These are phyloP conservation scores for Apteryx owenii DNA, from an alignment of 2,113 vertebrate species.

Conservation along the genomic window DNA sequence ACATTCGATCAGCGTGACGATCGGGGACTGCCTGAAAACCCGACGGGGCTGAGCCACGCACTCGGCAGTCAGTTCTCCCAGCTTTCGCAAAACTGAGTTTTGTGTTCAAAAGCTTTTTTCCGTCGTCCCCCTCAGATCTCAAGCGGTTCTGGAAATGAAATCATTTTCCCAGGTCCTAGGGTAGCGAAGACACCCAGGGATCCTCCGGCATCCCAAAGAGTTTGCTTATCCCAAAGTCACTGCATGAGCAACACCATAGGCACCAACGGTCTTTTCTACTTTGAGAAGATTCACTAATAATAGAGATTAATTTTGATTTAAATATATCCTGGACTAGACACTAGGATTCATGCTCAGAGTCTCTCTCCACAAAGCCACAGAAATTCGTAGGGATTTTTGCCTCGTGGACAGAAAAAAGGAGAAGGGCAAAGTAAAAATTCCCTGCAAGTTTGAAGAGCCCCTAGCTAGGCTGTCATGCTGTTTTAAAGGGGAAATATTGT, in stretches of 20 bases:
- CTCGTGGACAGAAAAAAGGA: not conserved
- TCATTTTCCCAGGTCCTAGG: not conserved
- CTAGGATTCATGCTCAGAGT: not conserved
- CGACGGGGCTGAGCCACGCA: not conserved
- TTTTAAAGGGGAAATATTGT: not conserved
- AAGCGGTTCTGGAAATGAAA: not conserved
- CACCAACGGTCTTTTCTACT: not conserved
- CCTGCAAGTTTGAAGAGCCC: not conserved
- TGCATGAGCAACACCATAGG: fast-evolving
- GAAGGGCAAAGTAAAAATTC: not conserved
- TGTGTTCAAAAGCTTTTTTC: not conserved
- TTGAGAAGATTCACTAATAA: not conserved
- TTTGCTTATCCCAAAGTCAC: not conserved
- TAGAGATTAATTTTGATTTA: not conserved
- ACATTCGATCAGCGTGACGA: not conserved
- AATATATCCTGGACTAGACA: not conserved
- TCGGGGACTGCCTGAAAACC: not conserved
- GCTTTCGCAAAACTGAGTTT: not conserved
- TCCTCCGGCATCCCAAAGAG: not conserved
- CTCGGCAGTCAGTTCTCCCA: not conserved
- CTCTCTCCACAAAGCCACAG: not conserved
- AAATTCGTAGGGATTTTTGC: not conserved
- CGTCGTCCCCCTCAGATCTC: not conserved
- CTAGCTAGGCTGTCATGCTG: not conserved
- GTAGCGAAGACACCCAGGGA: not conserved